A percentile compares a stretch with the other conserved stretches of the same genome.
Conservation (phyloP, 1,140 invertebrate genomes). For the Oreohelix idahoensis region DNA sequence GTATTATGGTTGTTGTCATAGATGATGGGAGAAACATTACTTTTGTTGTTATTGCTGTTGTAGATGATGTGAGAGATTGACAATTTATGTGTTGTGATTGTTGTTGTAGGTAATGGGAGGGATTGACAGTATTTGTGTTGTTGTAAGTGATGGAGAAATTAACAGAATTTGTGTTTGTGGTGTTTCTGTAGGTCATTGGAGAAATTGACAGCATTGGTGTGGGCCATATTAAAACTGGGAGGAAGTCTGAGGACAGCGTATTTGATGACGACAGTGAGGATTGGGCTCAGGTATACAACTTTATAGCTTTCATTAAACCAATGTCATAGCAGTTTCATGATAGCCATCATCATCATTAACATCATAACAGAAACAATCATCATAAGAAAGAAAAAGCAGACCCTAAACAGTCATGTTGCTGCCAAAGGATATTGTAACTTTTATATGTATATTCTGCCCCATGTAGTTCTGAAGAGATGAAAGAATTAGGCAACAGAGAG, state of each 20-base stretch:
- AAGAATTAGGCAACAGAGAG: too few relatives aligned
- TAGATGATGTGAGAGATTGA: too few relatives aligned
- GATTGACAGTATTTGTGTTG: constrained; percentile 16
- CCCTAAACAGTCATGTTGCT: too few relatives aligned
- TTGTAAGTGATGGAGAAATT: too few relatives aligned
- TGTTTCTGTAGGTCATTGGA: neutral
- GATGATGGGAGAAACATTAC: too few relatives aligned
- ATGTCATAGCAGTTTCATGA: neutral
- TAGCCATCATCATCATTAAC: neutral
- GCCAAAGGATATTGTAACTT: too few relatives aligned
- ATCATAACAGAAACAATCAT: neutral
- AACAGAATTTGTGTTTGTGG: neutral
- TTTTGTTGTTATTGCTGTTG: too few relatives aligned
- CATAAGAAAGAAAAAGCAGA: too few relatives aligned
- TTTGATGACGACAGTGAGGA: constrained; percentile 35
- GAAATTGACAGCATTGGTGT: constrained; percentile 24
- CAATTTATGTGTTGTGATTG: too few relatives aligned
- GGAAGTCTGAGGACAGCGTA: constrained; percentile 9
- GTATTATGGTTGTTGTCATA: too few relatives aligned
- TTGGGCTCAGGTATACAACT: constrained; percentile 5
- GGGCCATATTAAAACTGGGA: neutral
- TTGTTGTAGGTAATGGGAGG: neutral
- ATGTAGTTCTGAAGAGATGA: too few relatives aligned
- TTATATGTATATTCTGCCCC: too few relatives aligned
- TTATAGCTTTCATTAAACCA: neutral